A percentile compares a stretch with the other conserved stretches of the same genome.
Evolutionary conservation across 2,888 invertebrate genomes (phyloP).

Genomic region (Protodeltote pygarga): DNA sequence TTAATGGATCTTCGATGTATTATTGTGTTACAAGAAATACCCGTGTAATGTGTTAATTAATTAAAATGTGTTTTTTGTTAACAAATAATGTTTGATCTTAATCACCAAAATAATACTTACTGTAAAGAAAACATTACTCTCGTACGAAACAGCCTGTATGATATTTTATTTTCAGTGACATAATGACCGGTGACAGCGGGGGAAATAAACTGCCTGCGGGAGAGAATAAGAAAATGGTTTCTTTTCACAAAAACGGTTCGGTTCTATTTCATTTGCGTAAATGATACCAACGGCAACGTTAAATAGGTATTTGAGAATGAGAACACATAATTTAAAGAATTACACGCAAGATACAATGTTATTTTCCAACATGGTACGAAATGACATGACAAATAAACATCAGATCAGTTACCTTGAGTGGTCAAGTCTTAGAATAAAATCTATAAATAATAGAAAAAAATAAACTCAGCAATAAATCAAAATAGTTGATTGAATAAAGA

Average conservation of each 20-base stretch:
- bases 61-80: neutral
- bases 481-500: too few relatives aligned
- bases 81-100: neutral
- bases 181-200: constrained; percentile 74
- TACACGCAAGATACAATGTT: too few relatives aligned
- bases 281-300: constrained; percentile 57
- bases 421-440: too few relatives aligned
- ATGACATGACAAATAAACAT: too few relatives aligned
- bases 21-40: neutral
- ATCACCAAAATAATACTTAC: constrained; percentile 38
- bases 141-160: constrained; percentile 45
- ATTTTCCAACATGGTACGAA: too few relatives aligned
- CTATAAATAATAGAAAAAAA: too few relatives aligned
- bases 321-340: constrained; percentile 20
- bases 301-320: constrained; percentile 46
- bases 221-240: constrained; percentile 69
- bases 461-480: too few relatives aligned
- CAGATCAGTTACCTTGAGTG: too few relatives aligned
- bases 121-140: constrained; percentile 42
- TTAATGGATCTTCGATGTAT: constrained; percentile 21
- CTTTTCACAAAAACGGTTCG: constrained; percentile 63
- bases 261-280: constrained; percentile 70
- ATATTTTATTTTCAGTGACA: constrained; percentile 67
- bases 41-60: neutral
- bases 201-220: constrained; percentile 70